phyloP scores from a whole-genome alignment of 1,140 invertebrate species.

The Pectinophora gossypiella region DNA sequence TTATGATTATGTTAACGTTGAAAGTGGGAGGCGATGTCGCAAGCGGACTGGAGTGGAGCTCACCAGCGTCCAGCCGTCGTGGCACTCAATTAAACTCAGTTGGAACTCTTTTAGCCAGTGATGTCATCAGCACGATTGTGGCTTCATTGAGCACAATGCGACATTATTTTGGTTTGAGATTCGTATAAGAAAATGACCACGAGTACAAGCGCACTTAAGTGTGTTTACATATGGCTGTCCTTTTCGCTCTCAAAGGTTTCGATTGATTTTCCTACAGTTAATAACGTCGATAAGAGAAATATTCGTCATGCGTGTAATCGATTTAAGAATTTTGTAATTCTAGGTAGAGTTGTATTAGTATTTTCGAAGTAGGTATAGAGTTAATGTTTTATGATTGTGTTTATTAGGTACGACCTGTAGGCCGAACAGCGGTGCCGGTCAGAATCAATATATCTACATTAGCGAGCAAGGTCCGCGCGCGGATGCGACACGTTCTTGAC shows the following conservation, averaged over 20 bases:
- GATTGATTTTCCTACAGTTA: no score
- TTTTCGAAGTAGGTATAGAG: no score
- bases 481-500: slow-evolving; percentile 27
- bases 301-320: no score
- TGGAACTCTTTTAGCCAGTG: slow-evolving; percentile 54
- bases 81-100: slow-evolving; percentile 62
- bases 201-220: background rate
- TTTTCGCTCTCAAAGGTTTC: background rate
- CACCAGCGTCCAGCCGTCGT: slow-evolving; percentile 38
- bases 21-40: slow-evolving; percentile 37
- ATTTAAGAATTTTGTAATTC: no score
- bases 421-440: no score
- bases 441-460: background rate
- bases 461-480: background rate
- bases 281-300: no score
- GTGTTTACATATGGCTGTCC: background rate
- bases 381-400: background rate
- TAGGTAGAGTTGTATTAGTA: no score
- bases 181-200: background rate
- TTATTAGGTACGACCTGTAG: background rate
- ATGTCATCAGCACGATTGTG: slow-evolving; percentile 60
- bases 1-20: background rate
- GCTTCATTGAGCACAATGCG: slow-evolving; percentile 39
- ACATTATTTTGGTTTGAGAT: slow-evolving; percentile 10
- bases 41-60: slow-evolving; percentile 47